Percentiles rank a stretch among this genome's conserved stretches.
These are phyloP conservation scores for Rhinichthys osculus DNA, from an alignment of 2,797 vertebrate genomes.

Conservation along the genomic window DNA sequence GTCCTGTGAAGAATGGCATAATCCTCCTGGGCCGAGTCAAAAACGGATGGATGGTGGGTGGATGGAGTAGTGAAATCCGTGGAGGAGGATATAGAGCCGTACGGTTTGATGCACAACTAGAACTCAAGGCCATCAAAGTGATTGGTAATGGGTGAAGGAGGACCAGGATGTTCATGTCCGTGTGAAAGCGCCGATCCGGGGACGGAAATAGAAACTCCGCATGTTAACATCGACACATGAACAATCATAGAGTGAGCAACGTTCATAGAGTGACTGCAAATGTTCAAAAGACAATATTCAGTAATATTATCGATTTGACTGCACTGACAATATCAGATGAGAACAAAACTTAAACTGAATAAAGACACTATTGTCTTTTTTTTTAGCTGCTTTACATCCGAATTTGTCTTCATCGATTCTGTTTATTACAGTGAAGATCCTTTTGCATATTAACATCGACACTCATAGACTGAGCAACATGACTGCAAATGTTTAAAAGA, in stretches of 20 bases:
- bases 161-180: constrained; percentile 5
- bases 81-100: constrained; percentile 52
- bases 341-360: background rate
- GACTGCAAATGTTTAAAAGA: too few relatives aligned
- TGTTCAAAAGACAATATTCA: background rate
- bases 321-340: background rate
- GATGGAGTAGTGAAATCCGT: constrained; percentile 59
- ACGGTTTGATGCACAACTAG: constrained; percentile 47
- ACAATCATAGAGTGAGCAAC: background rate
- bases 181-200: background rate
- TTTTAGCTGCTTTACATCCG: background rate
- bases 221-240: background rate
- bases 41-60: constrained; percentile 63
- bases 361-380: background rate
- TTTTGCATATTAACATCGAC: too few relatives aligned
- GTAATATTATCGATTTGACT: background rate
- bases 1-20: constrained; percentile 64
- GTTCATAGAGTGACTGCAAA: background rate
- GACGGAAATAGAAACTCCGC: constrained; percentile 21
- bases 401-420: background rate
- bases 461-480: too few relatives aligned
- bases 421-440: too few relatives aligned
- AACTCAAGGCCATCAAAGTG: constrained; percentile 44
- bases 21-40: constrained; percentile 64
- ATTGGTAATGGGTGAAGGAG: constrained; percentile 35